A percentile compares a stretch with the other conserved stretches of the same genome.
Evolutionary conservation across 2,113 vertebrate genomes (phyloP).

Genomic region (Phocoena phocoena): DNA sequence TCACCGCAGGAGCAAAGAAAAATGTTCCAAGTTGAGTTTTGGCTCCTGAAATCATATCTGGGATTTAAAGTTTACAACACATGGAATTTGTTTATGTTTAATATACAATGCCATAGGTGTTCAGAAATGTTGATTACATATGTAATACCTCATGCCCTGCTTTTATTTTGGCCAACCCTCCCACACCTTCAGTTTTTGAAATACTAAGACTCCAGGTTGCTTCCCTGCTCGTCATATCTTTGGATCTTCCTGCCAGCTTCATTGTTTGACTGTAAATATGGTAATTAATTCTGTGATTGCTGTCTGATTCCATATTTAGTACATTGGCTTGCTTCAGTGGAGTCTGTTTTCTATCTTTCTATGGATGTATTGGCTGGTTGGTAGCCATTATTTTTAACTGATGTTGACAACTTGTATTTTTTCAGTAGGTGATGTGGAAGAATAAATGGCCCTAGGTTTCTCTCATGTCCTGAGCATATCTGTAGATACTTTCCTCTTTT

Average conservation of each 20-base stretch:
- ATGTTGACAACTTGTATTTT: neutral
- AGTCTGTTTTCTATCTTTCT: neutral
- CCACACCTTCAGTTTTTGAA: neutral
- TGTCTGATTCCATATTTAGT: neutral
- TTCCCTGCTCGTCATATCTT: neutral
- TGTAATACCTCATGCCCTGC: neutral
- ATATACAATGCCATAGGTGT: neutral
- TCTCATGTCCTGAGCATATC: neutral
- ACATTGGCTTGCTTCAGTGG: neutral
- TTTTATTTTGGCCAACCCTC: neutral
- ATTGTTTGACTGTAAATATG: neutral
- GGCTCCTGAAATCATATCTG: neutral
- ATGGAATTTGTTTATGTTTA: neutral
- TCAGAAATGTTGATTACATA: neutral
- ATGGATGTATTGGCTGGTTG: neutral
- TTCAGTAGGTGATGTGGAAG: neutral
- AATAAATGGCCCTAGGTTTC: neutral
- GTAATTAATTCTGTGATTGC: neutral
- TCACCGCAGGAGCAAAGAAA: neutral
- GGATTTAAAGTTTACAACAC: neutral
- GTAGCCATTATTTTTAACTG: neutral
- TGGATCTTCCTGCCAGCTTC: neutral
- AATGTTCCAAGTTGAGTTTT: neutral
- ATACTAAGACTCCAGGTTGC: neutral
- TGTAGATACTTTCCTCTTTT: neutral